Base-by-base conservation (phyloP, 2,797 vertebrate genomes). In the Rachycentron canadum region DNA sequence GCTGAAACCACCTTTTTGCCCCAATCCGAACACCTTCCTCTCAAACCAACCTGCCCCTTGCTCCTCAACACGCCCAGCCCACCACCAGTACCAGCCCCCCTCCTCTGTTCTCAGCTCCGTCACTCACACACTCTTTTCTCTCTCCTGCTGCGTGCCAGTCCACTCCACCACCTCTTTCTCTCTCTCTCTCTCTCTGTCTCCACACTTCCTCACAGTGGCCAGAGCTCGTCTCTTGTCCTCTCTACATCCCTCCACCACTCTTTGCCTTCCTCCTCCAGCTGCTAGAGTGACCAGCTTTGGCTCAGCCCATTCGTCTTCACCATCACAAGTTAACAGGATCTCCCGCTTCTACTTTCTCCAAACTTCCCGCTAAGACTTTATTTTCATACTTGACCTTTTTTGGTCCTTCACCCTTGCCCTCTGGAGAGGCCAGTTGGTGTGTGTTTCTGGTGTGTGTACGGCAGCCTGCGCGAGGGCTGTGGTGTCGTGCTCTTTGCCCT, bases 21-120 rank as follows among this genome's bases (percentile, higher is more conserved):
- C 83, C 73, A 79, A 83, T 86, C 86, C 89, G 86, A 73, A 61
- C 76, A 59, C 85, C 90, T 89, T 86, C 83, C 90, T 84, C 84
- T 79, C 71, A 69, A 12, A 66, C 67, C 68, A 82, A 87, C 82
- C 87, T 88, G 80, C 87, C 81, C 89, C 85, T 81, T 62, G 80
- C 88, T 89, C 88, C 83, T 83, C 81, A 80, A 81, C 86, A 75
- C 72, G 84, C 89, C 87, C 92, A 92, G 73, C 88, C 88, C 86
- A 78, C 83, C 69, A 78, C 82, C 85, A 82, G 82, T 65, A 85
- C 86, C 84, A 87, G 56, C 86, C 88, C 92, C 90, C 93, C 91
- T 91, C 88, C 91, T 91, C 87, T 84, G 83, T 77, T 71, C 79
- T 23, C 23, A 47, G 73, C 79, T 81, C 79, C 74, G 64, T 78